phyloP scores from a whole-genome alignment of 2,888 invertebrate species.

The Lagria hirta region DNA sequence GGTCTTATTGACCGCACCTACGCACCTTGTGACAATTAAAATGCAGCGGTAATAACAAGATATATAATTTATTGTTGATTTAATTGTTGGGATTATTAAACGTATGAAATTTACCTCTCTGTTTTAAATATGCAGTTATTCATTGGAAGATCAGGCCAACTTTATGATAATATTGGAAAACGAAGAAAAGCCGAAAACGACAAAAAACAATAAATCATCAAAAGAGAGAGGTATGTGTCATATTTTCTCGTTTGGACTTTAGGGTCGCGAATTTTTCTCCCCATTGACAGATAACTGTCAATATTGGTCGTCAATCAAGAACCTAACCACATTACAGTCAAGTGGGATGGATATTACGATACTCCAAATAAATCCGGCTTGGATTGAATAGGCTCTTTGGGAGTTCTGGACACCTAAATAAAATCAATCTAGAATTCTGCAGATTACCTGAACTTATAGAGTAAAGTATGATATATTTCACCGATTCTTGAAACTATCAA shows the following conservation, averaged over 20 bases:
- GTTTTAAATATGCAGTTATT: no score
- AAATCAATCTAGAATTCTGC: no score
- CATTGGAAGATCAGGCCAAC: conserved; percentile 12
- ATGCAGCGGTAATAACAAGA: conserved; percentile 8
- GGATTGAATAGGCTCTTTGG: conserved; percentile 16
- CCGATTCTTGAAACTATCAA: no score
- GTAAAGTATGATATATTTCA: no score
- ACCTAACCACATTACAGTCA: conserved; percentile 46
- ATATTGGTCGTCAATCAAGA: conserved; percentile 49
- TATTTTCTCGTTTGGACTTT: conserved; percentile 21
- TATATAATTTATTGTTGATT: conserved; percentile 4
- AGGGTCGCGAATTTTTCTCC: conserved; percentile 35
- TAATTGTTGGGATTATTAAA: no score
- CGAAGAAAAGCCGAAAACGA: conserved; percentile 3
- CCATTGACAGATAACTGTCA: conserved; percentile 52
- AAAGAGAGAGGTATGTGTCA: conserved; percentile 8
- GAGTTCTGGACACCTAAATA: conserved; percentile 15
- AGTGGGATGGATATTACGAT: conserved; percentile 31
- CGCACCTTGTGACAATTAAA: conserved; percentile 8
- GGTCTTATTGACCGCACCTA: conserved; percentile 17
- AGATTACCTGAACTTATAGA: no score
- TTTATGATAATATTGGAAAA: conserved; percentile 10
- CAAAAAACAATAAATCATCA: not conserved
- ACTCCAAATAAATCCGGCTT: conserved; percentile 23
- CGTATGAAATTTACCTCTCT: no score